Evolutionary conservation across 2,888 invertebrate genomes (phyloP), one percentile per base, ranked within the genome.

Genomic region (Stictocephala bisonia): DNA sequence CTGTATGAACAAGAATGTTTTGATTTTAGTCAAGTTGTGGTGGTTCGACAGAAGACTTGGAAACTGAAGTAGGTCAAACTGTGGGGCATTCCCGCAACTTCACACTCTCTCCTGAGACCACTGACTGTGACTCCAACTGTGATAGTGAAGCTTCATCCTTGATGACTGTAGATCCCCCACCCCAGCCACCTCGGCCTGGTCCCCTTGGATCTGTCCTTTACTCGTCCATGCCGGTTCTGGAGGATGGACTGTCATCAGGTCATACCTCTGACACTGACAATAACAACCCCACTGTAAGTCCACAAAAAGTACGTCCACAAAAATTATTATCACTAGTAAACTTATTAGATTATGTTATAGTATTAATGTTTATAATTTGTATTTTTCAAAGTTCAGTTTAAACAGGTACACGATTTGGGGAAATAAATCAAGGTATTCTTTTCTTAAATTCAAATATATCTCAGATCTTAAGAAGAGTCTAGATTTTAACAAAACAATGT

Each of bases 181-280:
- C 69, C 40, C 15, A 48, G 18, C 40, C 60, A n/a, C 13, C 71
- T 7, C 50, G 69, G 20, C 44, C 44, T 9, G 60, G 31, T 15
- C 40, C 67, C 18, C 60, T 41, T 40, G 58, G 29, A 35, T 40
- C 69, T 41, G 88, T 89, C 83, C 88, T 89, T 85, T 92, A 88
- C 84, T 90, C 90, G 64, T 90, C 90, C 80, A 93, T 97, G 93
- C 97, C 97, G 0, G 92, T 95, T 15, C 89, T 97, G 51, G 96
- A 97, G 83, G 97, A 97, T 84, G 97, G 96, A 0, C 86, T 97
- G 72, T 96, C 96, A 1, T 96, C 96, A 40, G 96, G 96, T 1
- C 96, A 96, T 82, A 95, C 92, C 0, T 96, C 96, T 76, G 97
- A 97, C 82, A 93, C 91, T 0, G 97, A 97, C 85, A 94, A 94